A percentile compares a stretch with the other conserved stretches of the same genome.
phyloP scores from a whole-genome alignment of 2,113 vertebrate genomes.

The Mohoua ochrocephala region DNA sequence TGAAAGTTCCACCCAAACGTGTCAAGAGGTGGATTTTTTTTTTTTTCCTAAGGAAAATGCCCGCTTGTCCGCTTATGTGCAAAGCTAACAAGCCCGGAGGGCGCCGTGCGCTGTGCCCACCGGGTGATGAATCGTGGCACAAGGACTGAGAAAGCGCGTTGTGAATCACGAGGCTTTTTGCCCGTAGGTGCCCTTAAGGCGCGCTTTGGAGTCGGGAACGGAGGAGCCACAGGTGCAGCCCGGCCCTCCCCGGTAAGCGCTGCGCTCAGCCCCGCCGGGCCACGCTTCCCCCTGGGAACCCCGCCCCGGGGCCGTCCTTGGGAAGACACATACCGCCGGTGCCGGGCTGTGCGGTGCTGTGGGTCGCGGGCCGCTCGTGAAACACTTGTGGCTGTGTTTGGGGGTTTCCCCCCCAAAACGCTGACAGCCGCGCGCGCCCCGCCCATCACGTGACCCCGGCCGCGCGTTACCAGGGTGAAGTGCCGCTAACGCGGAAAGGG shows the following conservation, averaged over 20 bases:
- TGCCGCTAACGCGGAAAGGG: background rate
- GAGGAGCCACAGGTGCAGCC: background rate
- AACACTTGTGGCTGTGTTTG: fast-evolving
- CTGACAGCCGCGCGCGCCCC: too few relatives aligned
- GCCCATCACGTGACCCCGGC: fast-evolving
- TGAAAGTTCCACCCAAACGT: background rate
- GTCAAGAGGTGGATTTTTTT: too few relatives aligned
- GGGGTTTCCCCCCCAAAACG: fast-evolving
- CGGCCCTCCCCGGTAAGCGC: background rate
- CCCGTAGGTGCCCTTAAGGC: background rate
- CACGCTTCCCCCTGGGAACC: background rate
- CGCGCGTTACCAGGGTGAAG: slow-evolving; percentile 3
- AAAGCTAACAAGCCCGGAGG: fast-evolving
- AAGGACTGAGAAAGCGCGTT: background rate
- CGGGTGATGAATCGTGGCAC: fast-evolving
- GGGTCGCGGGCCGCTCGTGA: fast-evolving
- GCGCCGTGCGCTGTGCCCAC: fast-evolving
- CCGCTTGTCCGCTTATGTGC: too few relatives aligned
- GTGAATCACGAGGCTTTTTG: too few relatives aligned
- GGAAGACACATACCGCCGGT: too few relatives aligned
- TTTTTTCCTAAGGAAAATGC: background rate
- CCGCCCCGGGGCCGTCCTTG: too few relatives aligned
- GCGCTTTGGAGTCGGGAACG: too few relatives aligned
- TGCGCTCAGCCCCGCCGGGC: background rate
- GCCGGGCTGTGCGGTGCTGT: fast-evolving